Base-by-base conservation (phyloP, 2,797 vertebrate species). In the Notamacropus eugenii region DNA sequence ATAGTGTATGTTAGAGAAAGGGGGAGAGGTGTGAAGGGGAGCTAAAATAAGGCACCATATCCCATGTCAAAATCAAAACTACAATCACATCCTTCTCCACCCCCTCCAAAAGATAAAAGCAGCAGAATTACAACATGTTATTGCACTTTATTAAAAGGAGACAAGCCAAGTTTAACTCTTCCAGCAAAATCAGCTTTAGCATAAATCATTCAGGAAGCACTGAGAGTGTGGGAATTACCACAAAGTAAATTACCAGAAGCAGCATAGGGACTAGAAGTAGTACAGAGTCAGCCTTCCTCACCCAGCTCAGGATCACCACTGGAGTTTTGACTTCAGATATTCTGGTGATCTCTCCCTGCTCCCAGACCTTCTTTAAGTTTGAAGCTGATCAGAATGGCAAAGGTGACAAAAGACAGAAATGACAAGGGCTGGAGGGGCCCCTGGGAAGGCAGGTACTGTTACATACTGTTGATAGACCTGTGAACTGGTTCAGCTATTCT, bases 41-140 rank as follows among this genome's bases (percentile, higher is more conserved):
- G 24, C 74, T 46, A 87, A 87, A 50, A 87, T 50, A 34, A 50
- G 74, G 27, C 12, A 82, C 55, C n/a, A 6, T 87, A 94, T 92
- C 50, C 91, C 46, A 54, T 27, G 3, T 93, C 92, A 94, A 94
- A 95, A 67, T 92, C 67, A 90, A 93, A 95, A 56, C 55, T 31
- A 92, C 2, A 11, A 54, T 87, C 52, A 87, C 34, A 54, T 40
- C 54, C 54, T 87, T 46, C 40, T 87, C 40, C 40, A 87, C 74
- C 22, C 90, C n/a, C 56, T 54, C 28, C 24, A 93, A 29, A 12
- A 95, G 67, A 74, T 82, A 91, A 59, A 54, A 91, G 28, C 16
- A 74, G 57, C 50, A 95, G 58, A 91, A 56, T 93, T 92, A 54
- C 46, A 62, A 54, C 55, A 90, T 34, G 12, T 4, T 11, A 82